Percentiles rank a stretch among this genome's conserved stretches.
Conservation (phyloP, 2,797 vertebrate genomes). For the Hippopotamyrus pictus region DNA sequence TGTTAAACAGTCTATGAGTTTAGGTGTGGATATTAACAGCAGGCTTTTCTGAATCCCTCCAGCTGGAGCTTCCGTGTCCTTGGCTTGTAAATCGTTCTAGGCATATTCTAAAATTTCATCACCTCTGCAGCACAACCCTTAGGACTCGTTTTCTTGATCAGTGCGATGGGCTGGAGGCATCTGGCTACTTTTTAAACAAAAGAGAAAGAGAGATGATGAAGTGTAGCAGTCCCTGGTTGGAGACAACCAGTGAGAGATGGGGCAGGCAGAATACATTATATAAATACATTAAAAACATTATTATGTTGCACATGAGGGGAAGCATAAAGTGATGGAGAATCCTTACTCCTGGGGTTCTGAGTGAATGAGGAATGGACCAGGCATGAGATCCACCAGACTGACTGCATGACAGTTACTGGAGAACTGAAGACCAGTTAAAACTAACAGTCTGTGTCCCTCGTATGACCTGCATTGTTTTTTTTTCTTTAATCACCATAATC, state of each 20-base stretch:
- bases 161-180: background rate
- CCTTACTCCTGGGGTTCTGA: slow-evolving; percentile 1
- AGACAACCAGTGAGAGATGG: background rate
- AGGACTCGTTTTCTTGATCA: background rate
- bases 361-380: background rate
- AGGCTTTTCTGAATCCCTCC: slow-evolving; percentile 20
- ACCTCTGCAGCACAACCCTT: background rate
- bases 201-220: background rate
- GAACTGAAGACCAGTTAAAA: background rate
- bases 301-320: slow-evolving; percentile 14
- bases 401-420: background rate
- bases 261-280: background rate
- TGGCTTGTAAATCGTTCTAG: background rate
- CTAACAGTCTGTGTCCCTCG: background rate
- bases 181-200: background rate
- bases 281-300: background rate
- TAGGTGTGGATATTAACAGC: slow-evolving; percentile 10
- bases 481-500: background rate
- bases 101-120: background rate
- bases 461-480: background rate
- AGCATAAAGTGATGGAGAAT: slow-evolving; percentile 11
- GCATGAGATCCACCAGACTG: background rate
- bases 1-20: background rate
- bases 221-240: background rate
- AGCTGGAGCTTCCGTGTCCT: background rate